Percentiles rank a stretch among this genome's conserved stretches.
These are phyloP conservation scores for Sebastes variabilis DNA, from an alignment of 2,797 vertebrate genomes.

Conservation along the genomic window DNA sequence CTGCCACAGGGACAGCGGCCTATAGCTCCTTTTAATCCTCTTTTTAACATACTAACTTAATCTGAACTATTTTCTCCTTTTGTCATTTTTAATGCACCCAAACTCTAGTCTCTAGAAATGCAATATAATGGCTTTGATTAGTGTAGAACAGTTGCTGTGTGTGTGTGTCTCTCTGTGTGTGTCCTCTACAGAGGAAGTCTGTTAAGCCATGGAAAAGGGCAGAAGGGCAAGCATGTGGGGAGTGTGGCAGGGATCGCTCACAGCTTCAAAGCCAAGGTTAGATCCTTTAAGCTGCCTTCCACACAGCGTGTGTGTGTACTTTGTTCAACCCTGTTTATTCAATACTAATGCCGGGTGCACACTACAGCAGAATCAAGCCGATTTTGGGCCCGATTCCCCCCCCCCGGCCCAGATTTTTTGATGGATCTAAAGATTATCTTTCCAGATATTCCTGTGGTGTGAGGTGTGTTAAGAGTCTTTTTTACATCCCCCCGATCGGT, in stretches of 20 bases:
- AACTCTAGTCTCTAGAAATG: neutral
- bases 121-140: constrained; percentile 10
- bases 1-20: neutral
- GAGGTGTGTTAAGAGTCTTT: too few species aligned
- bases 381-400: too few species aligned
- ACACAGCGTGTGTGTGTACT: neutral
- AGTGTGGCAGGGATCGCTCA: constrained; percentile 10
- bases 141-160: constrained; percentile 1
- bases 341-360: neutral
- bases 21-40: neutral
- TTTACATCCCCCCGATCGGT: too few species aligned
- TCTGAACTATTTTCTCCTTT: neutral
- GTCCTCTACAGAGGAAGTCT: constrained; percentile 43
- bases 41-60: neutral
- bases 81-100: neutral
- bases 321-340: constrained; percentile 7
- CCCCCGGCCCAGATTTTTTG: too few species aligned
- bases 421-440: too few species aligned
- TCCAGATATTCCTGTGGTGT: too few species aligned
- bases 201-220: constrained; percentile 44
- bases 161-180: neutral
- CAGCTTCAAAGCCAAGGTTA: constrained; percentile 41
- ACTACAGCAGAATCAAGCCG: too few species aligned
- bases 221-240: constrained; percentile 41
- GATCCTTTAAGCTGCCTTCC: constrained; percentile 1